phyloP scores from a whole-genome alignment of 2,797 vertebrate genomes.

The Sebastes cheni region DNA sequence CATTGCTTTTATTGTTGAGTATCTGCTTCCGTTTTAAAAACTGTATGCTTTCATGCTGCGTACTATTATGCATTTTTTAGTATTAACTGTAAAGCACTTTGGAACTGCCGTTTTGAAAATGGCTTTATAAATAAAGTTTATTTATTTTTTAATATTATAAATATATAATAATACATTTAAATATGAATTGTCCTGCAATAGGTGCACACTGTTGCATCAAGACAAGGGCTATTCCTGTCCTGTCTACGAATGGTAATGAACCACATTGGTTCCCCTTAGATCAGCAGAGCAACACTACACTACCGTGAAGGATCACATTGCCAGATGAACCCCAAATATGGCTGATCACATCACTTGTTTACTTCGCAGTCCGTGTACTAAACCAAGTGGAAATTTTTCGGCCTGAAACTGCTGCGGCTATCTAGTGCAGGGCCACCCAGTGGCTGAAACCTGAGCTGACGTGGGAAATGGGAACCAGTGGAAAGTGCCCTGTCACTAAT shows the following conservation, averaged over 20 bases:
- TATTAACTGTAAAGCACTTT: no score
- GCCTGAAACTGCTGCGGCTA: constrained; percentile 3
- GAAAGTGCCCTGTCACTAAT: constrained; percentile 63
- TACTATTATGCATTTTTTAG: no score
- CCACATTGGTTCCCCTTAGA: constrained; percentile 31
- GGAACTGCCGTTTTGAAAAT: no score
- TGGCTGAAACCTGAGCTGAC: constrained; percentile 57
- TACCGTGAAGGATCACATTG: constrained; percentile 38
- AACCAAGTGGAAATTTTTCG: constrained; percentile 15
- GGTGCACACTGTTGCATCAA: constrained; percentile 30
- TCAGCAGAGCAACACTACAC: constrained; percentile 67
- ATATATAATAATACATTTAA: no score
- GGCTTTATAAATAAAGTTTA: no score
- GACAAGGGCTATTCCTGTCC: constrained; percentile 76
- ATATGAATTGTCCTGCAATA: constrained; percentile 37
- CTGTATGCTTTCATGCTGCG: no score
- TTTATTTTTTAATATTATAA: no score
- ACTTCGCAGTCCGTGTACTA: constrained; percentile 27
- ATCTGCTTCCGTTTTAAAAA: no score
- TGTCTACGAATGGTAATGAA: constrained; percentile 54
- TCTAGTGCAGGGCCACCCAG: neutral
- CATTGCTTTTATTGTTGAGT: no score
- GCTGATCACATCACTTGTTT: constrained; percentile 65
- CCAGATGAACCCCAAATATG: constrained; percentile 26
- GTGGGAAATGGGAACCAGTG: constrained; percentile 29